phyloP scores from a whole-genome alignment of 2,888 invertebrate species.

The Serripes groenlandicus region DNA sequence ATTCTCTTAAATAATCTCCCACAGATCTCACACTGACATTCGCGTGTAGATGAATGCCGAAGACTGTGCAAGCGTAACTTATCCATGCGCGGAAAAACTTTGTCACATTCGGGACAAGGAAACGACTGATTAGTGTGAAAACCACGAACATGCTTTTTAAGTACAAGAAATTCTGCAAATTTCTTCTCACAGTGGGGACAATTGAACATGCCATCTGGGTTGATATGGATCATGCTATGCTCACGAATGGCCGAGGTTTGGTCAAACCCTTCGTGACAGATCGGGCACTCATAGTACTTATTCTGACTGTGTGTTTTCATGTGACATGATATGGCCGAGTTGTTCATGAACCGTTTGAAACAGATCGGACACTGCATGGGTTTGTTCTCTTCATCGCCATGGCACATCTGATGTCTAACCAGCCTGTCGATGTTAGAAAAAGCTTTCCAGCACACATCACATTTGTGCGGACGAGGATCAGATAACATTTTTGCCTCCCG shows the following conservation, averaged over 20 bases:
- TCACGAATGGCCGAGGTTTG: constrained; percentile 88
- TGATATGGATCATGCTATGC: constrained; percentile 90
- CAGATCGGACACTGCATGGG: constrained; percentile 89
- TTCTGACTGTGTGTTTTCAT: constrained; percentile 90
- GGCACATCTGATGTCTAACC: constrained; percentile 90
- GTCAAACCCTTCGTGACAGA: constrained; percentile 91
- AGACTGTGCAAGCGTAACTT: constrained; percentile 91
- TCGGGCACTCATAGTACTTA: constrained; percentile 91
- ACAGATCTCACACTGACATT: constrained; percentile 92
- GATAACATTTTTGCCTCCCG: constrained; percentile 68
- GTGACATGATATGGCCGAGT: constrained; percentile 91
- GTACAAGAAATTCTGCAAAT: constrained; percentile 90
- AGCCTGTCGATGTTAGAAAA: constrained; percentile 90
- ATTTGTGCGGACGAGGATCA: constrained; percentile 88
- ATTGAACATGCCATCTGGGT: constrained; percentile 89
- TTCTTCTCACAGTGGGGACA: constrained; percentile 91
- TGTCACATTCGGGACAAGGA: constrained; percentile 90
- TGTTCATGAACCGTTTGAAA: constrained; percentile 89
- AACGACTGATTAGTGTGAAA: constrained; percentile 91
- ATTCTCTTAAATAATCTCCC: constrained; percentile 93
- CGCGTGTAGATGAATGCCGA: constrained; percentile 90
- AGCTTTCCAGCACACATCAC: constrained; percentile 90
- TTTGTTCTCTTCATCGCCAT: constrained; percentile 89
- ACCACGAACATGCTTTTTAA: constrained; percentile 91
- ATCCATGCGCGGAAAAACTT: constrained; percentile 91